Evolutionary conservation across 2,113 vertebrate genomes (phyloP).

Genomic region (Burhinus oedicnemus): DNA sequence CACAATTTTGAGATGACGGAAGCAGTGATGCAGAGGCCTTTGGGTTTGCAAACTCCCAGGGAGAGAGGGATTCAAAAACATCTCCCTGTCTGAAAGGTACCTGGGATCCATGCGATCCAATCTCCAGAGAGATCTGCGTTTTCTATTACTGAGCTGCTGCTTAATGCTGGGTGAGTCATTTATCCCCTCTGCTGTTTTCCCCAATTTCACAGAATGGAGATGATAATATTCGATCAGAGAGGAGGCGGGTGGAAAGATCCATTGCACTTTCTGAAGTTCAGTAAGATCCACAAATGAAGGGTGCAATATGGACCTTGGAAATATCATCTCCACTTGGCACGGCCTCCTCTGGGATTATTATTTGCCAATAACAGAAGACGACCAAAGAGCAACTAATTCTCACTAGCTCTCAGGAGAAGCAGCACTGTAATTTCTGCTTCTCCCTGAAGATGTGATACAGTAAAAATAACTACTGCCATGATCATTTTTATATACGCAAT

Average conservation of each 20-base stretch:
- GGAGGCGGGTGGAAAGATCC: not conserved
- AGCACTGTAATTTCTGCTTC: constrained; percentile 6
- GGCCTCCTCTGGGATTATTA: not conserved
- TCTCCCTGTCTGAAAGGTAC: not conserved
- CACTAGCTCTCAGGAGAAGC: not conserved
- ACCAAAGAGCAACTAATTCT: constrained; percentile 13
- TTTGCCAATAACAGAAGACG: not conserved
- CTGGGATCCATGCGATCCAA: not conserved
- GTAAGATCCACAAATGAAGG: not conserved
- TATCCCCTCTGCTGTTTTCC: not conserved
- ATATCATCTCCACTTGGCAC: not conserved
- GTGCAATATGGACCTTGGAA: not conserved
- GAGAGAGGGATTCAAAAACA: not conserved
- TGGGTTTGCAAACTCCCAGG: not conserved
- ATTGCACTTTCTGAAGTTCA: not conserved
- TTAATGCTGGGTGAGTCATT: constrained; percentile 24
- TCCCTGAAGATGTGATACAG: not conserved
- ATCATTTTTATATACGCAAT: not conserved
- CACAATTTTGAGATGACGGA: not conserved
- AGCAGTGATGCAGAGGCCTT: not conserved
- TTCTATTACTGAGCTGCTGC: not conserved
- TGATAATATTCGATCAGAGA: not conserved
- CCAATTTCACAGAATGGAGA: not conserved
- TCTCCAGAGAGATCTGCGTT: not conserved
- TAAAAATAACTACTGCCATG: constrained; percentile 24